Evolutionary conservation across 2,113 vertebrate species (phyloP).

Genomic region (Myiozetetes cayanensis): DNA sequence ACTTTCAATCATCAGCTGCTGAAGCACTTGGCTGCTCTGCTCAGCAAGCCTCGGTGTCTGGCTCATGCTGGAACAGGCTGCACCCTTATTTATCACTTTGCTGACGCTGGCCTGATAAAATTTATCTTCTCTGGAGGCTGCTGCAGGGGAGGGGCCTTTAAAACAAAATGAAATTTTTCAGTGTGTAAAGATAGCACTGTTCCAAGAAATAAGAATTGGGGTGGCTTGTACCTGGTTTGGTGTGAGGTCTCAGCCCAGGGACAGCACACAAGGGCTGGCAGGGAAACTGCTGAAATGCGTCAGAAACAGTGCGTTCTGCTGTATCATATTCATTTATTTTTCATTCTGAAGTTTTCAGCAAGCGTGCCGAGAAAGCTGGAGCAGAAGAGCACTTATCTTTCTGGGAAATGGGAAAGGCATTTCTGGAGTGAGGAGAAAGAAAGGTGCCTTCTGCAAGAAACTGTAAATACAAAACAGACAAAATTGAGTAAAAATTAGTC

Average conservation of each 20-base stretch:
- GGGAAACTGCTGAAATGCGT: background rate
- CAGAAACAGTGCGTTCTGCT: background rate
- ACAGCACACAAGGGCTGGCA: background rate
- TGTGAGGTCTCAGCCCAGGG: background rate
- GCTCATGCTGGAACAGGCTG: background rate
- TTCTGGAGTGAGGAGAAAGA: background rate
- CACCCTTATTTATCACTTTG: constrained; percentile 19
- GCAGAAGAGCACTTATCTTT: background rate
- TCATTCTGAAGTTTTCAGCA: background rate
- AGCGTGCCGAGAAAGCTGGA: background rate
- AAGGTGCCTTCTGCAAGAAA: background rate
- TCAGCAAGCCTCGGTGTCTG: constrained; percentile 1
- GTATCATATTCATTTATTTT: background rate
- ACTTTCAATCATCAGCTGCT: constrained; percentile 41
- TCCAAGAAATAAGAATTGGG: background rate
- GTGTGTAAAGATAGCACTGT: background rate
- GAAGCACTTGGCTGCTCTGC: constrained; percentile 36
- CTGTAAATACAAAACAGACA: background rate
- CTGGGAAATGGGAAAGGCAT: background rate
- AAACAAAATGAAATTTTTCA: constrained; percentile 18
- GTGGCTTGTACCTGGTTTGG: background rate
- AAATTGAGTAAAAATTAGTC: background rate
- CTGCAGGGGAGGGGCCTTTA: background rate
- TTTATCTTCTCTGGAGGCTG: background rate
- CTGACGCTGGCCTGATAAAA: constrained; percentile 28